Evolutionary conservation across 2,888 invertebrate species (phyloP).

Genomic region (Polydrusus tereticollis): DNA sequence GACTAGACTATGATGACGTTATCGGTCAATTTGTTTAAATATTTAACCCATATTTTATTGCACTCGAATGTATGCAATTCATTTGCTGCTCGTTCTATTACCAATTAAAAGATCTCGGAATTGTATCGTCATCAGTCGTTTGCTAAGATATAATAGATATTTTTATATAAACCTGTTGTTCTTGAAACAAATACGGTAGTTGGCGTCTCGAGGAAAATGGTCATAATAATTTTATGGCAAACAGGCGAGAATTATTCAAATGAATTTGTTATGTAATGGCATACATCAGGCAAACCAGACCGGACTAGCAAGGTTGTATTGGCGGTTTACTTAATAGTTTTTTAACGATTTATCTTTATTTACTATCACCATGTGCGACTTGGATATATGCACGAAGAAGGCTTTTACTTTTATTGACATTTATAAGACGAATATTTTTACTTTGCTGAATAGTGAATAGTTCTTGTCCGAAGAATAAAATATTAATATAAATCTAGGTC

Average conservation of each 20-base stretch:
- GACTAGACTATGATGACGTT: no score
- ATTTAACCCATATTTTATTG: no score
- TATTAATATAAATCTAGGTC: no score
- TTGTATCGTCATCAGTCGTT: no score
- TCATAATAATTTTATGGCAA: slow-evolving; percentile 1
- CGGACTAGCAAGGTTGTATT: slow-evolving; percentile 6
- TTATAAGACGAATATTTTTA: no score
- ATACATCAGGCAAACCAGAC: slow-evolving; percentile 10
- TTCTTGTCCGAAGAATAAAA: no score
- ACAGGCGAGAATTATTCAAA: slow-evolving; percentile 25
- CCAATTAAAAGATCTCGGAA: no score
- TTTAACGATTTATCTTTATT: slow-evolving; percentile 1
- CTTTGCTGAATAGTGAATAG: no score
- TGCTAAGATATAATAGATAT: no score
- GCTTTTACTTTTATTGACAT: not conserved
- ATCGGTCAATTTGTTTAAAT: no score
- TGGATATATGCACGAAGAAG: not conserved
- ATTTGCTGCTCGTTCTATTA: no score
- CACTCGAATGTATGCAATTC: no score
- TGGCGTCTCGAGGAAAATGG: not conserved
- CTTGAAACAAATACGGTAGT: slow-evolving; percentile 20
- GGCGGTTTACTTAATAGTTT: not conserved
- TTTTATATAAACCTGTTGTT: slow-evolving; percentile 21
- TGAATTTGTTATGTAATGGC: slow-evolving; percentile 16
- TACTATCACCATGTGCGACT: not conserved